Percentiles rank a stretch among this genome's conserved stretches.
Evolutionary conservation across 1,140 invertebrate genomes (phyloP).

Genomic region (Caerostris darwini): DNA sequence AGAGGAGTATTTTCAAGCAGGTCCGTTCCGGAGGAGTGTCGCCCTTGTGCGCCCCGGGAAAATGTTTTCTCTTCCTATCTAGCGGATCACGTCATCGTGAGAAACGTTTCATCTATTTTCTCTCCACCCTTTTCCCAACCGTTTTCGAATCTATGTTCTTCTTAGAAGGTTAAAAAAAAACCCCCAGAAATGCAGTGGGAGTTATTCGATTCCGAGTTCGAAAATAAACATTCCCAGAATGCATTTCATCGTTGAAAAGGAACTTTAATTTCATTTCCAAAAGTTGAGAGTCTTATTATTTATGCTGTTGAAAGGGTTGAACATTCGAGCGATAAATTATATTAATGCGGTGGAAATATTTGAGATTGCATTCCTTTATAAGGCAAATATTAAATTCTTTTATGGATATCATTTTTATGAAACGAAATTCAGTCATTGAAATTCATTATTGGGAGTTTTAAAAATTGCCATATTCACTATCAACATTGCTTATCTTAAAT

Average conservation of each 20-base stretch:
- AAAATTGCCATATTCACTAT: too few species aligned
- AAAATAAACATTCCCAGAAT: constrained; percentile 11
- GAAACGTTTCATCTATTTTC: not conserved
- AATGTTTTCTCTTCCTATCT: constrained; percentile 1
- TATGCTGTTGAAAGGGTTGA: not conserved
- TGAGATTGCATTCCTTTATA: not conserved
- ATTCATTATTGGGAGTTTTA: too few species aligned
- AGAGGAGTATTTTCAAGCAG: not conserved
- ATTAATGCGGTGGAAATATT: not conserved
- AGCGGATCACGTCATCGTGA: not conserved
- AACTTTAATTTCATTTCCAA: constrained; percentile 11
- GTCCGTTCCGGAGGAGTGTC: not conserved
- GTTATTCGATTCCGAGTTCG: not conserved
- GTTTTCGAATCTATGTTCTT: not conserved
- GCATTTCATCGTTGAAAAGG: not conserved
- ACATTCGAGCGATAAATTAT: not conserved
- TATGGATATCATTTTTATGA: not conserved
- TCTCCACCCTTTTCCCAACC: not conserved
- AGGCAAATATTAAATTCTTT: not conserved
- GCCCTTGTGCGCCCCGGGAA: not conserved
- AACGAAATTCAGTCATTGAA: not conserved
- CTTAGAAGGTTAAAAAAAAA: not conserved
- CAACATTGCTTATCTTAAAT: too few species aligned
- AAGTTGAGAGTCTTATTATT: not conserved
- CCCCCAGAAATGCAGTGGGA: not conserved